phyloP scores from a whole-genome alignment of 2,797 vertebrate genomes.

The Phyllotis vaccarum region DNA sequence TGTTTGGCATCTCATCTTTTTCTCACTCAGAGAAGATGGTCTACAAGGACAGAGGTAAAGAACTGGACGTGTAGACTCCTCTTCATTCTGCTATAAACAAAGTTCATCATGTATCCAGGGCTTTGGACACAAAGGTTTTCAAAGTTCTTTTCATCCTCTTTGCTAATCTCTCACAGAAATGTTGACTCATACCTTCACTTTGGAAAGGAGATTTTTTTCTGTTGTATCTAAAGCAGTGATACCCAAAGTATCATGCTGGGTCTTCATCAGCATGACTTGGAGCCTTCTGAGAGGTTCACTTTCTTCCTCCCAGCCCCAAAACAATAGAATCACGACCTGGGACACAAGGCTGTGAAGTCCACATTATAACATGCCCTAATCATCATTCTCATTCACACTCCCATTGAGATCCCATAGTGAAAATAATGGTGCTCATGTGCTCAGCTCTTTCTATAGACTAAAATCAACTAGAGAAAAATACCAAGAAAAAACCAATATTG shows the following conservation, averaged over 20 bases:
- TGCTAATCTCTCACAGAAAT: background rate
- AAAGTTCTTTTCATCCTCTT: no score
- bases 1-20: background rate
- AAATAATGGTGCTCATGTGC: no score
- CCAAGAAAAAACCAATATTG: accelerated
- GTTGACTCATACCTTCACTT: background rate
- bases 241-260: background rate
- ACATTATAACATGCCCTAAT: no score
- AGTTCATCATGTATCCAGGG: no score
- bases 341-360: no score
- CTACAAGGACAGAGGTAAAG: background rate
- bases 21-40: background rate
- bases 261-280: background rate
- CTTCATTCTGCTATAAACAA: background rate
- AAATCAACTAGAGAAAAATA: background rate
- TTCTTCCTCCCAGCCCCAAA: no score
- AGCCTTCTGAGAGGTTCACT: no score
- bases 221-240: background rate
- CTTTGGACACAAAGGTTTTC: no score
- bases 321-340: background rate
- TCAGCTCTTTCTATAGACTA: background rate
- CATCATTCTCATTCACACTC: accelerated
- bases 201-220: background rate
- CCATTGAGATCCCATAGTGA: background rate
- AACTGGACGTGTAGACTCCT: accelerated